A percentile compares a stretch with the other conserved stretches of the same genome.
Conservation (phyloP, 30 jellyfish, hydroid and myxozoan species). For the Cassiopea xamachana region DNA sequence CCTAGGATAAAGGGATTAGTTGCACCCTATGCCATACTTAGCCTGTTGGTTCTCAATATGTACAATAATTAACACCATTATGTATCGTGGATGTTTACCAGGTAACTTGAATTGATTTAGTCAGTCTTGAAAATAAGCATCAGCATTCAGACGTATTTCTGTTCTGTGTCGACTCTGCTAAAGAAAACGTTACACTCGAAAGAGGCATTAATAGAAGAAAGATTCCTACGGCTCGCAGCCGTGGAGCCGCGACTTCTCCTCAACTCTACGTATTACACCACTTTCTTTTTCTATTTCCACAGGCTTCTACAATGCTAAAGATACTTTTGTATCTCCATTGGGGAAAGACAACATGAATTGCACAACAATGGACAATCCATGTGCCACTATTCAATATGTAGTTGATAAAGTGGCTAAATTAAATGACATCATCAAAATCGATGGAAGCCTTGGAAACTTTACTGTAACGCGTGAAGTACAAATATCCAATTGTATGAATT, state of each 20-base stretch:
- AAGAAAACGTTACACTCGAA: too few relatives aligned
- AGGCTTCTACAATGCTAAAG: background rate
- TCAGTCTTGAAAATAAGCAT: too few relatives aligned
- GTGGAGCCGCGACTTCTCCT: background rate
- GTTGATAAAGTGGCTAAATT: background rate
- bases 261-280: background rate
- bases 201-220: too few relatives aligned
- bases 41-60: too few relatives aligned
- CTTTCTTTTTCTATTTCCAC: background rate
- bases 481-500: background rate
- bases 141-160: too few relatives aligned
- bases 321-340: conserved; percentile 16
- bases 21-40: too few relatives aligned
- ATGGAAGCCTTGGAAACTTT: background rate
- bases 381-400: conserved; percentile 8
- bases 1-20: too few relatives aligned
- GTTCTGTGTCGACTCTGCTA: too few relatives aligned
- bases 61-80: too few relatives aligned
- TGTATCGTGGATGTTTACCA: too few relatives aligned
- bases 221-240: too few relatives aligned
- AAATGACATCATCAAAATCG: background rate
- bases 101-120: too few relatives aligned
- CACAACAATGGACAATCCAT: background rate
- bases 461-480: background rate
- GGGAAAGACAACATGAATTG: conserved; percentile 7